Evolutionary conservation across 2,888 invertebrate species (phyloP).

Genomic region (Caenorhabditis wallacei): DNA sequence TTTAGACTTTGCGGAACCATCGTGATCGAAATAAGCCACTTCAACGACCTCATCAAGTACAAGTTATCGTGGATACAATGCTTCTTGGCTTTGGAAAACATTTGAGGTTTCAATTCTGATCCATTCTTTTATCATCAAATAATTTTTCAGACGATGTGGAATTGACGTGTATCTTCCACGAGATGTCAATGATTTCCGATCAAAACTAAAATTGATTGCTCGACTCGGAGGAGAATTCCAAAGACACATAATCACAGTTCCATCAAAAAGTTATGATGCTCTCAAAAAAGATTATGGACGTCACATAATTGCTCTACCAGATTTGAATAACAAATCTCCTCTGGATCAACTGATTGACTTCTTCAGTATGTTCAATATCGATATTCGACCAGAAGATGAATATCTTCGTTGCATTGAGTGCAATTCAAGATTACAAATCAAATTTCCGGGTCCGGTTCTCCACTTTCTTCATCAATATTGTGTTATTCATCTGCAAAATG

Average conservation of each 20-base stretch:
- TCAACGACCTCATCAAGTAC: slow-evolving; percentile 54
- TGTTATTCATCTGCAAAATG: slow-evolving; percentile 46
- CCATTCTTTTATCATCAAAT: background rate
- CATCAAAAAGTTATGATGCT: slow-evolving; percentile 43
- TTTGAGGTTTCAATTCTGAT: slow-evolving; percentile 47
- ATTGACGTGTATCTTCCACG: slow-evolving; percentile 45
- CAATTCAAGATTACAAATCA: slow-evolving; percentile 47
- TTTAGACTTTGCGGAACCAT: slow-evolving; percentile 14
- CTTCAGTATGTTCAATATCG: slow-evolving; percentile 48
- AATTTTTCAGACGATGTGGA: slow-evolving; percentile 50
- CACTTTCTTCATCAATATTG: slow-evolving; percentile 57
- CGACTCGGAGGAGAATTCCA: slow-evolving; percentile 22
- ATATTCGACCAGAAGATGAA: slow-evolving; percentile 33
- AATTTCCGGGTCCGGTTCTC: slow-evolving; percentile 55
- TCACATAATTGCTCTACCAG: slow-evolving; percentile 18
- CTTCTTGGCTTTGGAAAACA: slow-evolving; percentile 70
- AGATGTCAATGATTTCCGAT: slow-evolving; percentile 33
- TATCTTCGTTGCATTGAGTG: slow-evolving; percentile 53
- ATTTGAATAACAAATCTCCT: slow-evolving; percentile 28
- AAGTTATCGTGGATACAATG: slow-evolving; percentile 70
- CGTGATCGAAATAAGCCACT: slow-evolving; percentile 17
- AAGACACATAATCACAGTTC: slow-evolving; percentile 54
- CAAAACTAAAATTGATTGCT: slow-evolving; percentile 32
- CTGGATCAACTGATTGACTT: slow-evolving; percentile 45
- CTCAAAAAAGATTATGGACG: slow-evolving; percentile 5